A percentile compares a stretch with the other conserved stretches of the same genome.
phyloP scores from a whole-genome alignment of 2,888 invertebrate species.

The Marronus borbonicus region DNA sequence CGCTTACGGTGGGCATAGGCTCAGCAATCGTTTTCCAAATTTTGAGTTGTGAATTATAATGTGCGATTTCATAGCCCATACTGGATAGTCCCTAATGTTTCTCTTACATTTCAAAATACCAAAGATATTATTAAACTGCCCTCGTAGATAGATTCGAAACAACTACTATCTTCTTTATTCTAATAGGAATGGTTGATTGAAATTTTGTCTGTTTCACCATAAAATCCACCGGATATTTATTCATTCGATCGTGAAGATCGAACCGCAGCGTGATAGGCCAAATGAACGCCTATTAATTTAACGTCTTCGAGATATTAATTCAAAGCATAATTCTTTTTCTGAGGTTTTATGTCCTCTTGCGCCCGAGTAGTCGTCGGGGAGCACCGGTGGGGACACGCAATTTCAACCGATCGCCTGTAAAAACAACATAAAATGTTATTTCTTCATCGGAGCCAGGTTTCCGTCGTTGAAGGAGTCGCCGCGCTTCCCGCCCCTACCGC shows the following conservation, averaged over 20 bases:
- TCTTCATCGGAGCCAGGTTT: conserved; percentile 69
- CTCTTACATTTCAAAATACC: not conserved
- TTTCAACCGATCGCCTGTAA: conserved; percentile 67
- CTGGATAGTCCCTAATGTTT: not conserved
- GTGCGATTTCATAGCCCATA: too few species aligned
- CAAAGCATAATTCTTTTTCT: conserved; percentile 61
- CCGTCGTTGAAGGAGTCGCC: conserved; percentile 64
- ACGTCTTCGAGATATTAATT: conserved; percentile 63
- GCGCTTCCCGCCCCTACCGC: conserved; percentile 41
- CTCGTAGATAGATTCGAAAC: not conserved
- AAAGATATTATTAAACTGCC: not conserved
- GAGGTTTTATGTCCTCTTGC: conserved; percentile 60
- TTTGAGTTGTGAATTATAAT: too few species aligned
- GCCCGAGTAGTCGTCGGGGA: conserved; percentile 27
- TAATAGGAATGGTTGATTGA: conserved; percentile 21
- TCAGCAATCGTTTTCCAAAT: too few species aligned
- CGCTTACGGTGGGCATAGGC: too few species aligned
- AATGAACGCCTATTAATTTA: conserved; percentile 62
- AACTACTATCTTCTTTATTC: not conserved
- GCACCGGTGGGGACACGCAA: conserved; percentile 59
- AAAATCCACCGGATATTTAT: conserved; percentile 37
- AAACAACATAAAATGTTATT: conserved; percentile 70
- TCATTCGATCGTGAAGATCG: conserved; percentile 22
- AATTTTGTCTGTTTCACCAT: not conserved
- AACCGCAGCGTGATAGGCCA: conserved; percentile 55